phyloP scores from a whole-genome alignment of 2,888 invertebrate species.

The Drosophila vallismaia region DNA sequence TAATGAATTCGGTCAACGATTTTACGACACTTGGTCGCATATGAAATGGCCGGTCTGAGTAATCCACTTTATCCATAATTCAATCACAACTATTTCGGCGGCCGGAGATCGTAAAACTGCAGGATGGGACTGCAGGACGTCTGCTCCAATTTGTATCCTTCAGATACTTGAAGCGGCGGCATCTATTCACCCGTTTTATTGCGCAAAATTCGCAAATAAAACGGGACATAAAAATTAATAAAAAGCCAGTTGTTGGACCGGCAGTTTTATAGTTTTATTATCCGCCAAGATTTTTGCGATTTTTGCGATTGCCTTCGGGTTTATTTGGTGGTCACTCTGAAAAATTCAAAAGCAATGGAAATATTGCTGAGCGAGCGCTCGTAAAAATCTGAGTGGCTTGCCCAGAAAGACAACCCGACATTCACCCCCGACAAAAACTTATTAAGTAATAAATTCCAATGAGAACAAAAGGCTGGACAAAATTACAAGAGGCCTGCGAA shows the following conservation, averaged over 20 bases:
- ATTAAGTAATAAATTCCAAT: constrained; percentile 79
- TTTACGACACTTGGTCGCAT: constrained; percentile 46
- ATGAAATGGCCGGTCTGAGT: constrained; percentile 32
- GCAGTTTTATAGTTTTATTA: constrained; percentile 74
- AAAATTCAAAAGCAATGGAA: constrained; percentile 39
- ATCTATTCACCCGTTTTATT: constrained; percentile 68
- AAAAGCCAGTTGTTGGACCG: constrained; percentile 45
- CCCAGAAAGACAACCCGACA: constrained; percentile 24
- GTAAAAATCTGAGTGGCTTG: constrained; percentile 54
- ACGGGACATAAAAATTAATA: constrained; percentile 75
- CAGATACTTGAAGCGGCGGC: constrained; percentile 25
- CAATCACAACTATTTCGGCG: constrained; percentile 66
- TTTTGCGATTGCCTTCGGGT: too few relatives aligned
- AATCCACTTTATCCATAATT: constrained; percentile 79
- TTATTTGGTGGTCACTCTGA: constrained; percentile 23
- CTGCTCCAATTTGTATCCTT: constrained; percentile 41
- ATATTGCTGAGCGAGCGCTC: constrained; percentile 69
- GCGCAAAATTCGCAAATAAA: constrained; percentile 62
- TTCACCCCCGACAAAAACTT: constrained; percentile 56
- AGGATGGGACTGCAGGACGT: constrained; percentile 26
- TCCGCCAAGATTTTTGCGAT: constrained; percentile 26
- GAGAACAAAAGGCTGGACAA: constrained; percentile 59
- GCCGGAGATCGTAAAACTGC: constrained; percentile 66
- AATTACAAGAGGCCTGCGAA: constrained; percentile 10
- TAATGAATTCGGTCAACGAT: constrained; percentile 48